phyloP scores from a whole-genome alignment of 2,797 vertebrate genomes.

The Acrossocheilus wenchowensis region DNA sequence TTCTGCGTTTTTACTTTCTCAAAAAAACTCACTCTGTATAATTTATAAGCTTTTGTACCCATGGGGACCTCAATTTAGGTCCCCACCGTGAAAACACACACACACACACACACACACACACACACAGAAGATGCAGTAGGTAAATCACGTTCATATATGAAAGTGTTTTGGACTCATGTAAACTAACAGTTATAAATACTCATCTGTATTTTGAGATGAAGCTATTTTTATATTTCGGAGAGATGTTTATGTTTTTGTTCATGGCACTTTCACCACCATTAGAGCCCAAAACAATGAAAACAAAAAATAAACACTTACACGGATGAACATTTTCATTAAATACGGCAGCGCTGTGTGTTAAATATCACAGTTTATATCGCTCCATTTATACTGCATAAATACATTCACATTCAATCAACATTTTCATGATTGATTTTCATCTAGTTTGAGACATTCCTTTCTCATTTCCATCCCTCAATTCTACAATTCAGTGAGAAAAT shows the following conservation, averaged over 20 bases:
- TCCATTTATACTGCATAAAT: not conserved
- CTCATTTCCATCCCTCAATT: not conserved
- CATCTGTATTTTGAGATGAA: conserved; percentile 1
- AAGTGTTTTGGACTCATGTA: not conserved
- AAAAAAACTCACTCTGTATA: no score
- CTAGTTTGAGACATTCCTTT: not conserved
- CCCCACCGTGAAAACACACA: no score
- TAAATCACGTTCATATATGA: not conserved
- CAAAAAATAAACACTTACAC: not conserved
- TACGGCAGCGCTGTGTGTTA: not conserved
- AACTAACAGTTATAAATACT: conserved; percentile 1
- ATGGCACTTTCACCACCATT: conserved; percentile 5
- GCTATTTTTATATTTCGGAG: conserved; percentile 22
- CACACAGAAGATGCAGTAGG: not conserved
- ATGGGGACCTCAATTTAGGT: no score
- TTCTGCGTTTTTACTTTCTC: no score
- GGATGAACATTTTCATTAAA: not conserved
- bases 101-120: not conserved
- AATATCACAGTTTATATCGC: not conserved
- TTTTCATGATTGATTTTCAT: not conserved
- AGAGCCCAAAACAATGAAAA: not conserved
- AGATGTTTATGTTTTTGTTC: conserved; percentile 7
- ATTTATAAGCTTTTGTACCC: no score
- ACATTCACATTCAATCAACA: not conserved
- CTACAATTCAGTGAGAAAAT: not conserved